These are phyloP conservation scores for Calameuta idolon DNA, from an alignment of 2,888 invertebrate species.

Conservation along the genomic window DNA sequence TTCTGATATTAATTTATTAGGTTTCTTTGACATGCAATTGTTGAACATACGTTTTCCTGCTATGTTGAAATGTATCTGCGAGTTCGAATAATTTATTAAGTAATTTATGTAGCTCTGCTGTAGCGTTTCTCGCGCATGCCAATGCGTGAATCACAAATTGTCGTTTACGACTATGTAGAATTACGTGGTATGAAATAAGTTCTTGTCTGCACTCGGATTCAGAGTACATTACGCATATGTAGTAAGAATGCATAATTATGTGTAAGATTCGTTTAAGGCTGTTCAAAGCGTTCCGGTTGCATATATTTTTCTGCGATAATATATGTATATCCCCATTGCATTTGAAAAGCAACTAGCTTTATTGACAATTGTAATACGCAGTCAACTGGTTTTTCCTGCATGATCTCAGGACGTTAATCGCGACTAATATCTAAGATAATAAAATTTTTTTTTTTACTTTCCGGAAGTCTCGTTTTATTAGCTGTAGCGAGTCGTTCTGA, in stretches of 20 bases:
- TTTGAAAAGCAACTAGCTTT: background rate
- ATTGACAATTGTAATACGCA: background rate
- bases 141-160: slow-evolving; percentile 45
- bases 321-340: background rate
- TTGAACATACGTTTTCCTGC: background rate
- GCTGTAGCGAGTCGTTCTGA: background rate
- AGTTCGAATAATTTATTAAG: no score
- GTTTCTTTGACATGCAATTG: background rate
- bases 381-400: background rate
- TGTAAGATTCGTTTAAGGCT: background rate
- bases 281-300: slow-evolving; percentile 35
- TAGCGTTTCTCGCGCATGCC: slow-evolving; percentile 37
- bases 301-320: slow-evolving; percentile 16
- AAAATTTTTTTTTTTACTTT: background rate
- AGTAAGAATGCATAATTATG: background rate
- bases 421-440: background rate
- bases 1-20: background rate
- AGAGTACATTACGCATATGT: background rate
- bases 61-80: background rate
- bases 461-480: background rate
- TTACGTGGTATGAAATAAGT: slow-evolving; percentile 32
- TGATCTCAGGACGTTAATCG: background rate
- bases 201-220: background rate
- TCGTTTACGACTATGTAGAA: slow-evolving; percentile 27
- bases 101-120: background rate